Percentiles rank a stretch among this genome's conserved stretches.
Evolutionary conservation across 1,140 invertebrate genomes (phyloP).

Genomic region (Rhagoletis pomonella): DNA sequence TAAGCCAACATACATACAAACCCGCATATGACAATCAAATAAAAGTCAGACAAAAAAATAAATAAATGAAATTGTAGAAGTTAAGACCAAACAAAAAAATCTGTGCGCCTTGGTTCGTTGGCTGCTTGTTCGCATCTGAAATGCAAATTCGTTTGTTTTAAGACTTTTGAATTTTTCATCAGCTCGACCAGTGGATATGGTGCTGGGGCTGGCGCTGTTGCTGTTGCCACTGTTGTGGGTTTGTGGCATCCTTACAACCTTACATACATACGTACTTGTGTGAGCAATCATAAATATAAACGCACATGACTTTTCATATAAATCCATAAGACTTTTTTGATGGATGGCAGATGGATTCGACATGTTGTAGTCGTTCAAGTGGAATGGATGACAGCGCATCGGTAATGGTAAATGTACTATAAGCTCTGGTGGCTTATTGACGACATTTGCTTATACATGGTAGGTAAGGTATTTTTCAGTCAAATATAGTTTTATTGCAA

Average conservation of each 20-base stretch:
- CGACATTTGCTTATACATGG: background rate
- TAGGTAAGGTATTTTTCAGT: background rate
- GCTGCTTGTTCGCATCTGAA: constrained; percentile 18
- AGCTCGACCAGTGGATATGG: background rate
- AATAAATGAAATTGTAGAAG: constrained; percentile 17
- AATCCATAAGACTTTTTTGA: constrained; percentile 34
- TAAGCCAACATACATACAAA: background rate
- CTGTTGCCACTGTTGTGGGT: background rate
- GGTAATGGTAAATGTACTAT: constrained; percentile 31
- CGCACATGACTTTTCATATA: constrained; percentile 26
- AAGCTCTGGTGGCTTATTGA: background rate
- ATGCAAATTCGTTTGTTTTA: constrained; percentile 48
- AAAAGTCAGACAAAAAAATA: constrained; percentile 24
- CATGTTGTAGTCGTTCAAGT: constrained; percentile 42
- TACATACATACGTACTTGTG: background rate
- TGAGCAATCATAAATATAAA: constrained; percentile 25
- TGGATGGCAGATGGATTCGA: constrained; percentile 43
- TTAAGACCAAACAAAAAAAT: background rate
- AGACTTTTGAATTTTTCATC: constrained; percentile 51
- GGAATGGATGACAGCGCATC: constrained; percentile 30
- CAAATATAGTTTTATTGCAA: background rate
- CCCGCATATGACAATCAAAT: background rate
- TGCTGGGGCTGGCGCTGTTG: background rate
- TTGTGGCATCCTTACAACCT: background rate
- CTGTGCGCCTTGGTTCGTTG: background rate